Conservation (phyloP, 2,888 invertebrate genomes). For the Lymantria monacha region DNA sequence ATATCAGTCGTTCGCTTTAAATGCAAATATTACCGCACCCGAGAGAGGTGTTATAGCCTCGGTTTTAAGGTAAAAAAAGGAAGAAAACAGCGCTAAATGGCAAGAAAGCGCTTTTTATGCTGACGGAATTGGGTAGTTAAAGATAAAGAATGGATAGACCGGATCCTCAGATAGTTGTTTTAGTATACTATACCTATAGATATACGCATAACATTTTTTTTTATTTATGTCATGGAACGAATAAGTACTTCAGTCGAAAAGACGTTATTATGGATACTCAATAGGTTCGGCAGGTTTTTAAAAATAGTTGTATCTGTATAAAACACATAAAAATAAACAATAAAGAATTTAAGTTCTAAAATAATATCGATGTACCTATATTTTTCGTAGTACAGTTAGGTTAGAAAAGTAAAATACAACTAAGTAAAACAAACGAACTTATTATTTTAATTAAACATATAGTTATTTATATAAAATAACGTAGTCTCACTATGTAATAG, state of each 20-base stretch:
- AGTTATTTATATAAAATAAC: too few species aligned
- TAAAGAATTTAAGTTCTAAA: too few species aligned
- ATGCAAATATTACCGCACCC: slow-evolving; percentile 80
- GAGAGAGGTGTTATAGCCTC: slow-evolving; percentile 74
- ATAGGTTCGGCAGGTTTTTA: too few species aligned
- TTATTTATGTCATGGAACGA: slow-evolving; percentile 30
- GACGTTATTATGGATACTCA: slow-evolving; percentile 20
- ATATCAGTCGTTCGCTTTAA: slow-evolving; percentile 80
- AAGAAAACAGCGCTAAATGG: slow-evolving; percentile 76
- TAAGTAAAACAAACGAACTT: too few species aligned
- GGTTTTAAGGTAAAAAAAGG: slow-evolving; percentile 75
- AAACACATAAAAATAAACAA: too few species aligned
- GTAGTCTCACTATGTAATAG: too few species aligned
- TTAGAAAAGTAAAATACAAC: too few species aligned
- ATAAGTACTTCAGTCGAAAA: slow-evolving; percentile 7
- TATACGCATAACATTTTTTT: slow-evolving; percentile 32
- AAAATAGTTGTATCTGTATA: neutral
- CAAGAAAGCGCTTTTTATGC: slow-evolving; percentile 73
- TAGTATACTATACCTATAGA: slow-evolving; percentile 35
- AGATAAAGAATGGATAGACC: slow-evolving; percentile 72
- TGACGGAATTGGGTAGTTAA: slow-evolving; percentile 71
- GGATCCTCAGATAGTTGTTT: slow-evolving; percentile 51
- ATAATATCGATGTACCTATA: too few species aligned
- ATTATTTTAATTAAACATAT: too few species aligned
- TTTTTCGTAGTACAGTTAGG: too few species aligned